Evolutionary conservation across 2,113 vertebrate species (phyloP).

Genomic region (Saguinus midas): DNA sequence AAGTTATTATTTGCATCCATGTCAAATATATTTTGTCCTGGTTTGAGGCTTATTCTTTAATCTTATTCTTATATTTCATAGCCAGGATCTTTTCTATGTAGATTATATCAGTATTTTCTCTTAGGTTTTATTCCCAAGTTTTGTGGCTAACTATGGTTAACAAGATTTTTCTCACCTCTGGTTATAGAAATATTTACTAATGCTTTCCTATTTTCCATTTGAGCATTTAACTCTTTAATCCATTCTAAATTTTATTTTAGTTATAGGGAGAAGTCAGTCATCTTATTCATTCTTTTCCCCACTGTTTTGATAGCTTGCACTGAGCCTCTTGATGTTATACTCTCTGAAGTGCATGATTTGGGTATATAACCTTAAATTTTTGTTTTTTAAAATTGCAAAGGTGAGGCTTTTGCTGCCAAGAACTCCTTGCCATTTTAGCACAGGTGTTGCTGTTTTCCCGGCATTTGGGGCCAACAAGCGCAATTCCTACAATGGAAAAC

Average conservation of each 20-base stretch:
- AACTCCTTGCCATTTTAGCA: neutral
- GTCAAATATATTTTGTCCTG: neutral
- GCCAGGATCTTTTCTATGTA: neutral
- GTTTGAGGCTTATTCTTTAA: neutral
- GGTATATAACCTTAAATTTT: neutral
- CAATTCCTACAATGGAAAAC: fast-evolving
- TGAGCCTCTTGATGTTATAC: fast-evolving
- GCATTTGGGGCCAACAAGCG: neutral
- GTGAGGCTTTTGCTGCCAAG: neutral
- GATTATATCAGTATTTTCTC: neutral
- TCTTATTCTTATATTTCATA: neutral
- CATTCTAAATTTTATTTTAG: neutral
- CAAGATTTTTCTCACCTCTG: neutral
- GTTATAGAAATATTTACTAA: neutral
- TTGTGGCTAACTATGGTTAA: neutral
- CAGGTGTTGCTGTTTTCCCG: neutral
- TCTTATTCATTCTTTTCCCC: too few relatives aligned
- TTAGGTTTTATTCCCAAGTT: neutral
- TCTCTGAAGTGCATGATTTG: neutral
- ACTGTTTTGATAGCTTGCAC: fast-evolving
- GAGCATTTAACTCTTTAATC: neutral
- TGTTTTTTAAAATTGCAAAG: neutral
- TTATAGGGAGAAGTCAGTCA: fast-evolving
- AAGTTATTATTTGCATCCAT: neutral
- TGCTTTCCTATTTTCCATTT: neutral